Evolutionary conservation across 1,140 invertebrate species (phyloP), one percentile per base, ranked within the genome.

Genomic region (Drosophila lacteicornis): DNA sequence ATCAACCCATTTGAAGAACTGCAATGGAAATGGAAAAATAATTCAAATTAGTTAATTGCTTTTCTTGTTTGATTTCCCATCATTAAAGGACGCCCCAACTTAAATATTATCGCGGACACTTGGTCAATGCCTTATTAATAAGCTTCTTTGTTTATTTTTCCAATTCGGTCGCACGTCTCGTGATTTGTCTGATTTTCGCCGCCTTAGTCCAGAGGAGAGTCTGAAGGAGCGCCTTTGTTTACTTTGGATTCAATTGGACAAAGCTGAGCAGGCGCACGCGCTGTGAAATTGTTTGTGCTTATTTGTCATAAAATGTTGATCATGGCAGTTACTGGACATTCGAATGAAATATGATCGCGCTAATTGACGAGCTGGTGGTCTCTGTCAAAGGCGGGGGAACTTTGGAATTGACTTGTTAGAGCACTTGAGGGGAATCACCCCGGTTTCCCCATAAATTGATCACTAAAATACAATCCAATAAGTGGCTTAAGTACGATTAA

Each of bases 1-100:
- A 76, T 92, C 91, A 92, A 92, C 91, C 91, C 91, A 92, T 92
- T 90, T 92, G 91, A 92, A 87, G 79, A 91, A 92, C 91, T 92
- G 82, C 9, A 92, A 92, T 2, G 3, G 27, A 25, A 80, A 19
- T 15, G 11, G 36, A 45, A 53, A 11, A 33, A n/a, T 4, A 15
- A 47, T n/a, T 56, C 4, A 15, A 38, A 11, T 9, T 50, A 49
- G n/a, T 30, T 5, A 66, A 25, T 38, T 38, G 2, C 2, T 9
- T 59, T 46, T 22, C 15, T n/a, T 46, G 15, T 38, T 80, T 30
- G 25, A 17, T 53, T 61, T 25, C 15, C 4, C 11, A 22, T 27
- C 4, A 50, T 51, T 43, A 59, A 30, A 3, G 40, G 70, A 62
- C 63, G 76, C 73, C 62, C 13, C 13, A 38, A 49, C 15, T 45